Percentiles rank a stretch among this genome's conserved stretches.
Conservation (phyloP, 2,797 vertebrate species). For the Malurus leucopterus region DNA sequence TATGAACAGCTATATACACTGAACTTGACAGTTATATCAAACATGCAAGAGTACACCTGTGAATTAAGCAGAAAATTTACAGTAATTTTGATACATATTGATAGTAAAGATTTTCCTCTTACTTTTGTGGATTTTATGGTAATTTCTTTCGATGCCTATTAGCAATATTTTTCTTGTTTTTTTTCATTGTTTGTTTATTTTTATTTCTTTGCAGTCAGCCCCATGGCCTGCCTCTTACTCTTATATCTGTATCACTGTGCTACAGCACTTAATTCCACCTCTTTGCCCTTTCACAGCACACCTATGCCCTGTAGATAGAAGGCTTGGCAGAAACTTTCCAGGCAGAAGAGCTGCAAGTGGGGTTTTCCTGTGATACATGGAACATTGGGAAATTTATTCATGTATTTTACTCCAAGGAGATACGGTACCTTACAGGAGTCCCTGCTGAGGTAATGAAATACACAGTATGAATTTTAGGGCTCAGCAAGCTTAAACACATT, state of each 20-base stretch:
- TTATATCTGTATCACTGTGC: background rate
- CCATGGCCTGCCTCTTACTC: background rate
- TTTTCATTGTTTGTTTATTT: background rate
- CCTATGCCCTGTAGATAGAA: rapidly evolving
- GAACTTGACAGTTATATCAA: background rate
- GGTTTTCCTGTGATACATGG: background rate
- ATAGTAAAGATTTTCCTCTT: background rate
- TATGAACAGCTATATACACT: background rate
- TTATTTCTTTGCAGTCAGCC: background rate
- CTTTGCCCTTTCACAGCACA: background rate
- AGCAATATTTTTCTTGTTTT: background rate
- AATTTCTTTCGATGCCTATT: background rate
- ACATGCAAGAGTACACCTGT: background rate
- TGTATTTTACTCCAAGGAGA: background rate
- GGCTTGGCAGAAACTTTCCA: background rate
- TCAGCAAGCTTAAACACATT: background rate
- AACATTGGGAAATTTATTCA: background rate
- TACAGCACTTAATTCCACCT: background rate
- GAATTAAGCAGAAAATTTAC: background rate
- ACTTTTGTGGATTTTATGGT: background rate
- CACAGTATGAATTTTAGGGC: background rate
- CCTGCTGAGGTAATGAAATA: background rate
- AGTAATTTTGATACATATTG: background rate
- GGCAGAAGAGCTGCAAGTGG: background rate
- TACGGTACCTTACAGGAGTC: background rate